Percentiles rank a stretch among this genome's conserved stretches.
phyloP scores from a whole-genome alignment of 2,113 vertebrate species.

The Dicentrarchus labrax region DNA sequence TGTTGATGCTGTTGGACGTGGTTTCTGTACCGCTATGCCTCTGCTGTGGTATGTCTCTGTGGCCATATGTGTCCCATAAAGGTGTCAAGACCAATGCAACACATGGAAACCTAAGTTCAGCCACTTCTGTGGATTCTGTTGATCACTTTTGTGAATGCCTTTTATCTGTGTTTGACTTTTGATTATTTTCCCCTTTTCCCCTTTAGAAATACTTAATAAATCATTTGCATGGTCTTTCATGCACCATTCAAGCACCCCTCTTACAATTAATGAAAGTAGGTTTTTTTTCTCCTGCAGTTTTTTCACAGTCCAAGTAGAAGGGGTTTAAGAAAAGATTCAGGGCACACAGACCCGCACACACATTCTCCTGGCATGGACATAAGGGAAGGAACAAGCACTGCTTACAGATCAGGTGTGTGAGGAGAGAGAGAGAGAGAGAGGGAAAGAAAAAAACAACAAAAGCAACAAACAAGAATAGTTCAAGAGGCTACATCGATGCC shows the following conservation, averaged over 20 bases:
- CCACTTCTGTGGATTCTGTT: conserved; percentile 32
- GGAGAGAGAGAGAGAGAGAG: not conserved
- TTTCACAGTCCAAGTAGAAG: not conserved
- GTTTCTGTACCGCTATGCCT: conserved; percentile 31
- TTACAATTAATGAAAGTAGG: not conserved
- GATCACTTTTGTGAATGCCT: conserved; percentile 35
- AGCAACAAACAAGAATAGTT: conserved; percentile 4
- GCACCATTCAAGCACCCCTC: not conserved
- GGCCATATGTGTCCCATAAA: conserved; percentile 75
- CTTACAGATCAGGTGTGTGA: conserved; percentile 24
- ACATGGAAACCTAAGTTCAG: conserved; percentile 54
- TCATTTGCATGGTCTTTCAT: not conserved
- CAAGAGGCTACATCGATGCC: not conserved
- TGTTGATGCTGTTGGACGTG: conserved; percentile 59
- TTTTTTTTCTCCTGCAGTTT: not conserved
- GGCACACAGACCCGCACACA: not conserved
- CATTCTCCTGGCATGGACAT: conserved; percentile 5
- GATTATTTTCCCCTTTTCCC: not conserved
- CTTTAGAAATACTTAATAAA: not conserved
- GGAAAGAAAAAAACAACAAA: not conserved
- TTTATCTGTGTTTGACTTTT: conserved; percentile 15
- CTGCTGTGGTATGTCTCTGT: conserved; percentile 46
- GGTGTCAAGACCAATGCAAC: conserved; percentile 69
- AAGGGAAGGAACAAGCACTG: conserved; percentile 6
- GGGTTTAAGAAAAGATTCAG: not conserved